These are phyloP conservation scores for Teleogryllus oceanicus DNA, from an alignment of 2,888 invertebrate species.

Conservation along the genomic window DNA sequence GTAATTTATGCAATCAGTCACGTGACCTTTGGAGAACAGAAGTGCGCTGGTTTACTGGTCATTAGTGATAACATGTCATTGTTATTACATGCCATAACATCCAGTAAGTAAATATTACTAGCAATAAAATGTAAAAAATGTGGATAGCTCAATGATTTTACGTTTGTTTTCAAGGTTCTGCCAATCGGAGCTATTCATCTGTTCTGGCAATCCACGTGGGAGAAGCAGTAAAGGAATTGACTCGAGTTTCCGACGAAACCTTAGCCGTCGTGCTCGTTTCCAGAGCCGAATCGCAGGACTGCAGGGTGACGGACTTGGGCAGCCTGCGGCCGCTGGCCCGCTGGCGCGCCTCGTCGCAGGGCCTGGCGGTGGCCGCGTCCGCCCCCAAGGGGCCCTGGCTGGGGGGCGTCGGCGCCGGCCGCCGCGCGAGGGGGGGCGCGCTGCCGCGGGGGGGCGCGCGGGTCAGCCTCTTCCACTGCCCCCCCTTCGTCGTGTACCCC, in stretches of 20 bases:
- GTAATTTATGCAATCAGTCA: not conserved
- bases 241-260: not conserved
- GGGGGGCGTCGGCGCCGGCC: not conserved
- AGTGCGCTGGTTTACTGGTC: not conserved
- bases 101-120: not conserved
- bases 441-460: not conserved
- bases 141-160: not conserved
- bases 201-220: not conserved
- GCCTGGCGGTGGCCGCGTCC: not conserved
- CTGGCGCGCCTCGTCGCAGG: not conserved
- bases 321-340: not conserved
- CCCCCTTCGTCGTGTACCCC: not conserved
- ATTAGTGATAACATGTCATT: not conserved
- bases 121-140: not conserved
- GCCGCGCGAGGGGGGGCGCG: not conserved
- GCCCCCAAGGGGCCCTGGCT: not conserved
- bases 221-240: not conserved
- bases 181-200: not conserved
- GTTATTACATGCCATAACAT: not conserved
- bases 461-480: not conserved
- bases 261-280: not conserved
- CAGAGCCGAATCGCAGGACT: not conserved
- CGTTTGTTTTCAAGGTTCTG: not conserved
- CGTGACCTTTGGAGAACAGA: not conserved
- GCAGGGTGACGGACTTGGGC: not conserved